Conservation (phyloP, 2,888 invertebrate genomes). For the Tenthredo amoena region DNA sequence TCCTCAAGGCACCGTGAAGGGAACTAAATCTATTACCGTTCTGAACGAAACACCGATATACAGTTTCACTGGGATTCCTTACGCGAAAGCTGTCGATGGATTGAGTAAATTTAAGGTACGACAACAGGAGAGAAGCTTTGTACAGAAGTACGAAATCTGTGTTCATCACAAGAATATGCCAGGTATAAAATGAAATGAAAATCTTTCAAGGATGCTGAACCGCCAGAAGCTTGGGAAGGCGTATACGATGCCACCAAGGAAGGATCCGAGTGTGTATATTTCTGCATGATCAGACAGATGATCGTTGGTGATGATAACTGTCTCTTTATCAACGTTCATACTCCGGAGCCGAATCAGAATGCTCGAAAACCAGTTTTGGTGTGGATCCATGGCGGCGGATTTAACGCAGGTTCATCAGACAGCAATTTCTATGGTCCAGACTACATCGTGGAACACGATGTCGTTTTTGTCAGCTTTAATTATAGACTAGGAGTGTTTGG, state of each 20-base stretch:
- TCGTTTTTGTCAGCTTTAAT: slow-evolving; percentile 72
- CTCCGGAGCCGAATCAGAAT: slow-evolving; percentile 64
- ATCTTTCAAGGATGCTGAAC: slow-evolving; percentile 62
- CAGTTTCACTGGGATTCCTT: slow-evolving; percentile 73
- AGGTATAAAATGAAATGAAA: not conserved
- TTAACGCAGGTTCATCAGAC: slow-evolving; percentile 52
- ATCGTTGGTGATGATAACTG: slow-evolving; percentile 72
- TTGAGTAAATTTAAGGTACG: slow-evolving; percentile 68
- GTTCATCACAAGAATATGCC: not conserved
- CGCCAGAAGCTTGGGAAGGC: slow-evolving; percentile 70
- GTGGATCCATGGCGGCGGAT: slow-evolving; percentile 68
- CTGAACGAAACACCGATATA: slow-evolving; percentile 66
- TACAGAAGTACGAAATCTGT: not conserved
- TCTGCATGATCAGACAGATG: slow-evolving; percentile 66
- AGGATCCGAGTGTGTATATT: slow-evolving; percentile 67
- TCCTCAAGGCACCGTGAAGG: slow-evolving; percentile 69
- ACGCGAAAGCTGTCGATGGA: slow-evolving; percentile 69
- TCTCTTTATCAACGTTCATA: slow-evolving; percentile 61
- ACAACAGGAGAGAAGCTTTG: not conserved
- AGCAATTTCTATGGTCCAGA: slow-evolving; percentile 68
- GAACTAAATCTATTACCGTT: slow-evolving; percentile 66
- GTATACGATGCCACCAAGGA: slow-evolving; percentile 70
- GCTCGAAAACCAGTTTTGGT: slow-evolving; percentile 71
- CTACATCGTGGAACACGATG: slow-evolving; percentile 70
- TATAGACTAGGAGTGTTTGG: slow-evolving; percentile 59